Conservation (phyloP, 1,140 invertebrate species). For the Drosophila athabasca region DNA sequence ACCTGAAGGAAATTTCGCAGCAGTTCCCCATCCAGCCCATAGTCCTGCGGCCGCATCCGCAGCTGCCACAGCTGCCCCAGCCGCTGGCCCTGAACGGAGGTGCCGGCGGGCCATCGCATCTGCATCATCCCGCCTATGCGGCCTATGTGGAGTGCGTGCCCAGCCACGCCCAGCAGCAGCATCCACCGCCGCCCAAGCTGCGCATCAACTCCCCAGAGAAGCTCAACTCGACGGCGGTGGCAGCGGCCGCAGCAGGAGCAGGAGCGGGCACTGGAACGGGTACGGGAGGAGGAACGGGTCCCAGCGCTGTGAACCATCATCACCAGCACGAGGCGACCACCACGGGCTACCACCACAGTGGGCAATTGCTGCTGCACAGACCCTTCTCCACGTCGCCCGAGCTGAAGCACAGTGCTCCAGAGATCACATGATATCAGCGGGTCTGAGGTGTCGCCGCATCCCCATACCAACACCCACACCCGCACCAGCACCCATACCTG, state of each 20-base stretch:
- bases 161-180: conserved; percentile 41
- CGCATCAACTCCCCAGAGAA: conserved; percentile 84
- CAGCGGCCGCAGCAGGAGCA: conserved; percentile 47
- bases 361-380: conserved; percentile 84
- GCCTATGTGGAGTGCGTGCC: conserved; percentile 74
- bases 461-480: neutral
- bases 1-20: conserved; percentile 81
- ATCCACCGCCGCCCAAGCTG: conserved; percentile 83
- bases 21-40: conserved; percentile 83
- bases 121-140: conserved; percentile 82
- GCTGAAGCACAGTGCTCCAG: conserved; percentile 74
- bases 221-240: conserved; percentile 79
- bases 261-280: conserved; percentile 54
- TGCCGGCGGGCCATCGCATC: conserved; percentile 56
- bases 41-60: conserved; percentile 81
- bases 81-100: conserved; percentile 73
- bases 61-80: conserved; percentile 83
- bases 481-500: neutral
- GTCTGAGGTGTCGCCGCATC: conserved; percentile 41
- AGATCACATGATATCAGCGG: conserved; percentile 84
- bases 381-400: conserved; percentile 85
- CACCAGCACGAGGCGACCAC: conserved; percentile 35
- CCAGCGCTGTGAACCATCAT: neutral
- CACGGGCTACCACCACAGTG: conserved; percentile 70
- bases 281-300: conserved; percentile 18